Evolutionary conservation across 2,888 invertebrate genomes (phyloP).

Genomic region (Bruchidius siliquastri): DNA sequence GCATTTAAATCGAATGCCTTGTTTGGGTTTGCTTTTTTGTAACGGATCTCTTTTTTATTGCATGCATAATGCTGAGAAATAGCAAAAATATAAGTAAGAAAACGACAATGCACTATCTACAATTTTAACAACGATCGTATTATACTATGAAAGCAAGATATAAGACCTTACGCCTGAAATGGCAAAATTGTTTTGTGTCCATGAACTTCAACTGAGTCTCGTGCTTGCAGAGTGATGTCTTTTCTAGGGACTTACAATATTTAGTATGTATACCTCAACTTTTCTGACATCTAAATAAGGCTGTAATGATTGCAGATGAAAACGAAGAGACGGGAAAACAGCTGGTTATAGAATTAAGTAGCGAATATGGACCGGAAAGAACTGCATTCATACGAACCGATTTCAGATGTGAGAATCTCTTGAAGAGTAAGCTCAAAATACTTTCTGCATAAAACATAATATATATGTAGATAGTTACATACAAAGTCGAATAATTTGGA

Average conservation of each 20-base stretch:
- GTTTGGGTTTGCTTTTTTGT: no score
- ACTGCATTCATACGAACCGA: slow-evolving; percentile 66
- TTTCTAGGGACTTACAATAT: not conserved
- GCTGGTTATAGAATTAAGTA: slow-evolving; percentile 56
- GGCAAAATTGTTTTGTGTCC: no score
- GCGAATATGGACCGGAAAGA: slow-evolving; percentile 61
- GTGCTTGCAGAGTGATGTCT: not conserved
- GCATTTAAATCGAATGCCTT: no score
- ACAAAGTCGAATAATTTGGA: no score
- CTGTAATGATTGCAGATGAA: slow-evolving; percentile 33
- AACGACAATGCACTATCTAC: no score
- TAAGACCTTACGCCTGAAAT: no score
- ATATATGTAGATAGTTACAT: no score
- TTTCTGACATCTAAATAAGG: slow-evolving; percentile 24
- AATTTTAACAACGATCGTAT: no score
- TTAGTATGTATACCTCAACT: not conserved
- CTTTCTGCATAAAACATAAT: not conserved
- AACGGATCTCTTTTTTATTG: no score
- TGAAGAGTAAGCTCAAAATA: slow-evolving; percentile 54
- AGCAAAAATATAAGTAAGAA: no score
- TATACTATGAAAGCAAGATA: no score
- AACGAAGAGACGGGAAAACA: slow-evolving; percentile 51
- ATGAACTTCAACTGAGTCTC: not conserved
- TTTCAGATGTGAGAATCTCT: slow-evolving; percentile 65
- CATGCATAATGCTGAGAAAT: no score